Conservation (phyloP, 2,888 invertebrate species). For the Clivina fossor region DNA sequence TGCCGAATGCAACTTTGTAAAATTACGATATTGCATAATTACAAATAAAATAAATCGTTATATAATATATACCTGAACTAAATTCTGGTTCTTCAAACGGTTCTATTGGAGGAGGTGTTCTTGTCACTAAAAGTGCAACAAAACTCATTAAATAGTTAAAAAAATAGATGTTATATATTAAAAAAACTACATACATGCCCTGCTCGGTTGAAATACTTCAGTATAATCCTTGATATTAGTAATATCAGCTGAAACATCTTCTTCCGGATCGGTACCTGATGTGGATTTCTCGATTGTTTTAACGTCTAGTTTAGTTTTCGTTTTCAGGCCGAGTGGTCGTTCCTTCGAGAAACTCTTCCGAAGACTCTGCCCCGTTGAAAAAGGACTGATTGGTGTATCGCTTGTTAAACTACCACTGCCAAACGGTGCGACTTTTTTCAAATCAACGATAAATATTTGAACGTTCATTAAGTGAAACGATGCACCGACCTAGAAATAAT, state of each 20-base stretch:
- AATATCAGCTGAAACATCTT: constrained; percentile 72
- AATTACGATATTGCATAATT: too few species aligned
- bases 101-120: too few species aligned
- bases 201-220: constrained; percentile 78
- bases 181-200: constrained; percentile 77
- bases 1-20: too few species aligned
- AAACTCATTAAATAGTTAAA: too few species aligned
- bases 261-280: constrained; percentile 78
- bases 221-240: constrained; percentile 77
- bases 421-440: constrained; percentile 79
- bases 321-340: constrained; percentile 62
- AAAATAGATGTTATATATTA: too few species aligned
- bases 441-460: constrained; percentile 82
- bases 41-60: too few species aligned
- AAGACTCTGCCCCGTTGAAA: constrained; percentile 70
- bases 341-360: constrained; percentile 81
- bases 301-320: constrained; percentile 62
- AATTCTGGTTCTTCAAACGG: too few species aligned
- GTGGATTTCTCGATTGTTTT: constrained; percentile 77
- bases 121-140: too few species aligned
- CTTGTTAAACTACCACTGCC: constrained; percentile 62
- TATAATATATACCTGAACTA: too few species aligned
- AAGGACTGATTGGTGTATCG: constrained; percentile 54
- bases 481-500: constrained; percentile 77
- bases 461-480: constrained; percentile 86